These are phyloP conservation scores for Eulemur rubriventer DNA, from an alignment of 2,797 vertebrate genomes.

Conservation along the genomic window DNA sequence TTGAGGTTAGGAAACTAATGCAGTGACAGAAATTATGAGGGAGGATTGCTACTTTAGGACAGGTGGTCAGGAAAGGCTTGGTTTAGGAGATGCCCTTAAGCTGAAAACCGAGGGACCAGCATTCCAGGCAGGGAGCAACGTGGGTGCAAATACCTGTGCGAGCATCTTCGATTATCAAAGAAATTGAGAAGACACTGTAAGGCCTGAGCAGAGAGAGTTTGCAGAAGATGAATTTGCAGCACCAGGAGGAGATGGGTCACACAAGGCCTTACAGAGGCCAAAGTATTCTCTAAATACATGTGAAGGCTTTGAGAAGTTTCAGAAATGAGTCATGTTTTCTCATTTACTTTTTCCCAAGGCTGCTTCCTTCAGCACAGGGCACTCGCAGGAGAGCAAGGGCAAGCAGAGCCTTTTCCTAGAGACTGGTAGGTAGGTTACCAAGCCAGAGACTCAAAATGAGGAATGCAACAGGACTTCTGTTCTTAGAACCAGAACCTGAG, in stretches of 20 bases:
- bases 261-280: not conserved
- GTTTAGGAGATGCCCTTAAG: not conserved
- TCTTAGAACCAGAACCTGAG: not conserved
- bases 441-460: not conserved
- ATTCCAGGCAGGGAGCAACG: not conserved
- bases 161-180: not conserved
- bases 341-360: not conserved
- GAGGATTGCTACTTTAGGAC: not conserved
- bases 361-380: not conserved
- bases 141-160: not conserved
- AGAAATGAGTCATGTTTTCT: not conserved
- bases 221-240: not conserved
- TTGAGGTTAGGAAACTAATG: not conserved
- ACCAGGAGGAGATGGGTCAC: not conserved
- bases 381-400: not conserved
- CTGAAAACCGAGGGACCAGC: not conserved
- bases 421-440: not conserved
- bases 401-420: not conserved
- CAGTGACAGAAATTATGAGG: not conserved
- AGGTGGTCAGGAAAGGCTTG: not conserved
- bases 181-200: not conserved
- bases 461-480: not conserved
- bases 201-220: not conserved
- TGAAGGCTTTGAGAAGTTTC: not conserved
- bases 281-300: not conserved